phyloP scores from a whole-genome alignment of 2,888 invertebrate species.

The Encarsia formosa region DNA sequence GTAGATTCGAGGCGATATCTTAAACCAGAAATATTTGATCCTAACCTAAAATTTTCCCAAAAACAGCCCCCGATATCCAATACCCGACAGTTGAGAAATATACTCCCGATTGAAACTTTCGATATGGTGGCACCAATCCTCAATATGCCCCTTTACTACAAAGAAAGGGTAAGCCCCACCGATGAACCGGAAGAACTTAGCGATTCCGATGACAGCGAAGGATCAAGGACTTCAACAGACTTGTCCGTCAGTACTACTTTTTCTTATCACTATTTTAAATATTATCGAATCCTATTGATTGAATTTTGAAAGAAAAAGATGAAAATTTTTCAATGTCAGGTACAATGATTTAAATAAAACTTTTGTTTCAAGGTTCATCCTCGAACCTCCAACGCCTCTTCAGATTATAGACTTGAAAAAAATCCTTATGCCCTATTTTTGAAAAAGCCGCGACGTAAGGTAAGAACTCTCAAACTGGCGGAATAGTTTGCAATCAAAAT shows the following conservation, averaged over 20 bases:
- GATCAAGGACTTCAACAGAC: conserved; percentile 16
- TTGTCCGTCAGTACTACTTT: conserved; percentile 29
- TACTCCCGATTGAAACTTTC: conserved; percentile 38
- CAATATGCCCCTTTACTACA: conserved; percentile 36
- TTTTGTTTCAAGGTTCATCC: conserved; percentile 45
- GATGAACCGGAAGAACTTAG: no score
- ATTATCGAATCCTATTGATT: no score
- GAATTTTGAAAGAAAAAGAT: no score
- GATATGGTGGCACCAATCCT: conserved; percentile 40
- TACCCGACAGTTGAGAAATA: conserved; percentile 35
- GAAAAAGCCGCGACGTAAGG: conserved; percentile 42
- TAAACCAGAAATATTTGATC: conserved; percentile 31
- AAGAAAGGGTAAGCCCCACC: no score
- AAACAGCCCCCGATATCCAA: conserved; percentile 39
- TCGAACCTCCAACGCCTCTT: conserved; percentile 30
- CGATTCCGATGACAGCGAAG: neutral
- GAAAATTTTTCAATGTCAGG: no score
- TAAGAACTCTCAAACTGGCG: no score
- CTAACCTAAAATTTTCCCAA: conserved; percentile 38
- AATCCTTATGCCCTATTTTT: conserved; percentile 44
- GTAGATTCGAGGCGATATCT: conserved; percentile 41
- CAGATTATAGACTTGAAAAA: conserved; percentile 10
- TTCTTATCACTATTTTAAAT: neutral
- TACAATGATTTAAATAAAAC: no score
- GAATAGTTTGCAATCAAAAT: neutral